A percentile compares a stretch with the other conserved stretches of the same genome.
Conservation (phyloP, 2,797 vertebrate genomes). For the Eremophila alpestris region DNA sequence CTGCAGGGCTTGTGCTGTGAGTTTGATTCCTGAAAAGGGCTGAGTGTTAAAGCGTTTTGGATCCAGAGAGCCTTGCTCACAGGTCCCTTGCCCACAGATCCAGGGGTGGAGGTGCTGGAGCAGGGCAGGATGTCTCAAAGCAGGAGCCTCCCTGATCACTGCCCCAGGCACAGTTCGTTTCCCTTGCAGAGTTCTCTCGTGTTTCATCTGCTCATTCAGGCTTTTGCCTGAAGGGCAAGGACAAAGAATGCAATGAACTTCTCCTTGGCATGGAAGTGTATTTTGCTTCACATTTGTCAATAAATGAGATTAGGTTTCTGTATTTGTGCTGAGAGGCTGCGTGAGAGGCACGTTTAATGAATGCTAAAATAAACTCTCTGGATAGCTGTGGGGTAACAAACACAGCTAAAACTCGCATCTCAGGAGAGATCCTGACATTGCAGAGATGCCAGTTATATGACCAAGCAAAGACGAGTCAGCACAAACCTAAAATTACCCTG, state of each 20-base stretch:
- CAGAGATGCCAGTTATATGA: constrained; percentile 16
- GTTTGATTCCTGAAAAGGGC: not conserved
- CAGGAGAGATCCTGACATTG: constrained; percentile 21
- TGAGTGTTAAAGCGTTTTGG: not conserved
- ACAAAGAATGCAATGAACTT: constrained; percentile 58
- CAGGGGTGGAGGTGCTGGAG: not conserved
- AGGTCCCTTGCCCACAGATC: not conserved
- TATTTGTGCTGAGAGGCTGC: constrained; percentile 34
- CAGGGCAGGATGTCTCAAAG: not conserved
- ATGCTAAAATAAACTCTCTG: constrained; percentile 43
- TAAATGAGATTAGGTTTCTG: constrained; percentile 54
- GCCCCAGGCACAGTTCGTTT: not conserved
- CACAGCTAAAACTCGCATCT: not conserved
- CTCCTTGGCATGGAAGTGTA: constrained; percentile 34
- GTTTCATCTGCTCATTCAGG: constrained; percentile 27
- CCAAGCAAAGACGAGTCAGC: not conserved
- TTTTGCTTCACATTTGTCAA: constrained; percentile 63
- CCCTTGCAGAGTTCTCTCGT: not conserved
- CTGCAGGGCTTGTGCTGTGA: not conserved
- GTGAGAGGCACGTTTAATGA: constrained; percentile 23
- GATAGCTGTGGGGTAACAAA: constrained; percentile 33
- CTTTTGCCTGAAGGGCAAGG: constrained; percentile 53
- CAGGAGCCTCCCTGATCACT: not conserved
- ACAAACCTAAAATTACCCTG: not conserved
- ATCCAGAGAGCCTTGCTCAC: not conserved